These are phyloP conservation scores for Eueremaeus valkanovi DNA, from an alignment of 2,888 invertebrate species.

Conservation along the genomic window DNA sequence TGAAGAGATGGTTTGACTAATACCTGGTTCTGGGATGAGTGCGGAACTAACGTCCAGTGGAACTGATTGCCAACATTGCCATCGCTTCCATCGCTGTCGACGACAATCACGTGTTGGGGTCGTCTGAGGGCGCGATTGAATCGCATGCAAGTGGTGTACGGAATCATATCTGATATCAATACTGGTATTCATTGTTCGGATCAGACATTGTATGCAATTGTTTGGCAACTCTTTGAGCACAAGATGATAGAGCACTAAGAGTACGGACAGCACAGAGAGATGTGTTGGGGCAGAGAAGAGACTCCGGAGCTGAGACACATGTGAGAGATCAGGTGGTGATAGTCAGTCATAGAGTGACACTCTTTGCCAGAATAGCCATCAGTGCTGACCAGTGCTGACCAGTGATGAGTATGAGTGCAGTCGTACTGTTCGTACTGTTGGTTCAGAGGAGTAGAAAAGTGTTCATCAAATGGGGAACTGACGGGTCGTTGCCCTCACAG, in stretches of 20 bases:
- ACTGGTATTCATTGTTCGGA: conserved; percentile 4
- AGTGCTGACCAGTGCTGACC: too few relatives aligned
- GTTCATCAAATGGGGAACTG: neutral
- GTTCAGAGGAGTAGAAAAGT: too few relatives aligned
- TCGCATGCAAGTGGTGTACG: conserved; percentile 46
- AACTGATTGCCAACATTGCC: conserved; percentile 12
- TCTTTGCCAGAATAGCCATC: conserved; percentile 6
- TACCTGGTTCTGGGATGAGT: conserved; percentile 33
- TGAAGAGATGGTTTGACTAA: neutral
- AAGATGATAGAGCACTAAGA: neutral
- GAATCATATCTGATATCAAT: conserved; percentile 43
- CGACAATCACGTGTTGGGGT: conserved; percentile 24
- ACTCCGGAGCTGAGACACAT: too few relatives aligned
- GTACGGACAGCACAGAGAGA: neutral
- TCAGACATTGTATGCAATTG: conserved; percentile 15
- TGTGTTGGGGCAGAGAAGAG: conserved; percentile 5
- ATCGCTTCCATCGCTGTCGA: conserved; percentile 5
- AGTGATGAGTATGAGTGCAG: too few relatives aligned
- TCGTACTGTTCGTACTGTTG: too few relatives aligned
- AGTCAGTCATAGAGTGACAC: neutral
- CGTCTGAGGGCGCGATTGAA: conserved; percentile 38
- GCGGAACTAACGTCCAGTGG: conserved; percentile 39
- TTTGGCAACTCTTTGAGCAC: conserved; percentile 12
- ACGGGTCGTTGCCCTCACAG: conserved; percentile 26
- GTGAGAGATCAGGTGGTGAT: conserved; percentile 18